Evolutionary conservation across 2,888 invertebrate species (phyloP), one percentile per base, ranked within the genome.

Genomic region (Lasioglossum malachurum): DNA sequence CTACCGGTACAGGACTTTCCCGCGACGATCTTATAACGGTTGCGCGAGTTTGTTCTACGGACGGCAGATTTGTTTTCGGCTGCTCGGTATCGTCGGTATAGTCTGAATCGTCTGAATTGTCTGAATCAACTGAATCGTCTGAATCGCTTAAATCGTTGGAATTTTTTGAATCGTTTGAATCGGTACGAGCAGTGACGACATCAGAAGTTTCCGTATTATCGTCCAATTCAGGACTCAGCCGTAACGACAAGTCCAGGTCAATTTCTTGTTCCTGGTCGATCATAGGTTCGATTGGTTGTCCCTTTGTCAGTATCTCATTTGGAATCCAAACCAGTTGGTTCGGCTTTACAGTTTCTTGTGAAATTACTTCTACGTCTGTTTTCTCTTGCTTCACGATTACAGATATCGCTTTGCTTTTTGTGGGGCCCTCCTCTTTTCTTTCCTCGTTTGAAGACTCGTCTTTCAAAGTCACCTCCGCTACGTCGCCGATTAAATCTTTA

Each of bases 331-430:
- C 84, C 4, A 88, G 69, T 69, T 90, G 74, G 72, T 90, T 86
- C 23, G 64, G 64, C n/a, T 77, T 87, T 1, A 16, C 41, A 4
- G 35, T 19, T 27, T 74, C 38, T 4, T 19, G 49, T 27, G n/a
- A 2, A 64, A 64, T 31, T 38, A 0, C 57, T 19, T 73, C 79
- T 14, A 10, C 19, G 23, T 86, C 89, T 4, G 53, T 10, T 72
- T 82, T 89, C 46, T 90, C 91, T 64, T 84, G 78, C 31, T 91
- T 92, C 4, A 91, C 87, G 23, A 80, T 84, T 31, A 82, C 78
- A 1, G 81, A 75, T 77, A 80, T 75, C 23, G 75, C n/a, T 71
- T 79, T 81, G 41, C 57, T 49, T 19, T 69, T 76, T 12, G 46
- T 5, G 19, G 16, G 27, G 10, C 12, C 23, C 0, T 78, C 44